Conservation (phyloP, 1,140 invertebrate species). For the Maniola jurtina region DNA sequence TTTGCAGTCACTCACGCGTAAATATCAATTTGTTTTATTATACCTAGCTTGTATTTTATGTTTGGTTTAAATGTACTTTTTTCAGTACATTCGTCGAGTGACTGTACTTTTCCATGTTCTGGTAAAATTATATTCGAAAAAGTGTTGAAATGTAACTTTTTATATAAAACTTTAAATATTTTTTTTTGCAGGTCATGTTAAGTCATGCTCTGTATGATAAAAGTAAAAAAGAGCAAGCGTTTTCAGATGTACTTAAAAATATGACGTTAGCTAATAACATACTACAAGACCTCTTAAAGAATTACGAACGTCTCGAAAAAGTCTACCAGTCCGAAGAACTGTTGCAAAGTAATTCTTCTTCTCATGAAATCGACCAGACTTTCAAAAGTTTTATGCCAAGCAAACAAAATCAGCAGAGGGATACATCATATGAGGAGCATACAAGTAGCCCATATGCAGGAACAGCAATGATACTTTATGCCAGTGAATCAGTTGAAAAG, state of each 20-base stretch:
- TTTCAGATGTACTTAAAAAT: slow-evolving; percentile 47
- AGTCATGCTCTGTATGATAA: neutral
- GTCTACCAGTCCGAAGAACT: slow-evolving; percentile 41
- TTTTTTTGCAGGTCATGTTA: slow-evolving; percentile 18
- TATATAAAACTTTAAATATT: neutral
- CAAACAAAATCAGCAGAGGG: slow-evolving; percentile 21
- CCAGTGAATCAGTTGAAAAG: slow-evolving; percentile 13
- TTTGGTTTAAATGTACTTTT: slow-evolving; percentile 9
- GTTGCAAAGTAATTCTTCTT: slow-evolving; percentile 29
- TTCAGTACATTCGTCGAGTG: neutral
- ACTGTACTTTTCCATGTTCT: neutral
- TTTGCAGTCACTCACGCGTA: neutral
- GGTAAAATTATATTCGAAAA: slow-evolving; percentile 2
- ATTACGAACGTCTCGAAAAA: slow-evolving; percentile 48
- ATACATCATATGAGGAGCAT: slow-evolving; percentile 7
- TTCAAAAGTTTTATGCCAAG: slow-evolving; percentile 25
- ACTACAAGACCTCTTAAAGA: slow-evolving; percentile 48
- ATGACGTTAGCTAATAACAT: slow-evolving; percentile 48
- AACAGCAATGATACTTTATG: slow-evolving; percentile 23
- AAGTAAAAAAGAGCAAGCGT: slow-evolving; percentile 26
- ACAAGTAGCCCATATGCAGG: slow-evolving; percentile 16
- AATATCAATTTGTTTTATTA: slow-evolving; percentile 17
- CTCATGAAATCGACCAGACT: slow-evolving; percentile 32
- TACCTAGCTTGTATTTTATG: neutral
- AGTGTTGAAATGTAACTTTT: neutral